These are phyloP conservation scores for Drosophila parthenogenetica DNA, from an alignment of 2,888 invertebrate genomes.

Conservation along the genomic window DNA sequence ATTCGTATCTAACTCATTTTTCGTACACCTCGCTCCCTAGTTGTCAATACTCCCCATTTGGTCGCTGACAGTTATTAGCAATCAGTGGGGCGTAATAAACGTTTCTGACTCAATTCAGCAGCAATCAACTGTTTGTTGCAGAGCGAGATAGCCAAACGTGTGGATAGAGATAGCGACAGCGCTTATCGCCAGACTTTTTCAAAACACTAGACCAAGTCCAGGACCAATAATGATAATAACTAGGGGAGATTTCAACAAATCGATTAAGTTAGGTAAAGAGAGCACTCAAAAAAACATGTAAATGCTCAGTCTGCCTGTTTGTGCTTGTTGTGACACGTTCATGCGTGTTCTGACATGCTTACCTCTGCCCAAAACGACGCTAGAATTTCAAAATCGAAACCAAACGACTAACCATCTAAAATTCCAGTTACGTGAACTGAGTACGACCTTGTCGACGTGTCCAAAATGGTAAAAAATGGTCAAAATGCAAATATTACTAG, in stretches of 20 bases:
- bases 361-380: neutral
- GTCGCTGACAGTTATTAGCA: constrained; percentile 15
- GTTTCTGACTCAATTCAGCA: constrained; percentile 11
- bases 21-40: neutral
- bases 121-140: neutral
- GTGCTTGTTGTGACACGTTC: neutral
- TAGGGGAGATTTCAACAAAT: neutral
- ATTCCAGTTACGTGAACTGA: constrained; percentile 37
- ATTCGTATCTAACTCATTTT: neutral
- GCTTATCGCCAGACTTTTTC: constrained; percentile 22
- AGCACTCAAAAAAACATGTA: neutral
- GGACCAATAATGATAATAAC: constrained; percentile 3
- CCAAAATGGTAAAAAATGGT: constrained; percentile 39
- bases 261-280: neutral
- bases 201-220: neutral
- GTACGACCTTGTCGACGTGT: constrained; percentile 53
- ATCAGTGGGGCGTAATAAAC: constrained; percentile 24
- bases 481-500: constrained; percentile 32
- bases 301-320: neutral
- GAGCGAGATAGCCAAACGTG: constrained; percentile 13
- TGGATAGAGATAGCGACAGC: constrained; percentile 18
- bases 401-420: constrained; percentile 18
- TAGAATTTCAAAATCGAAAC: constrained; percentile 27
- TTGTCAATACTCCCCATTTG: constrained; percentile 7
- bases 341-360: constrained; percentile 4